Evolutionary conservation across 2,113 vertebrate species (phyloP).

Genomic region (Hystrix cristata): DNA sequence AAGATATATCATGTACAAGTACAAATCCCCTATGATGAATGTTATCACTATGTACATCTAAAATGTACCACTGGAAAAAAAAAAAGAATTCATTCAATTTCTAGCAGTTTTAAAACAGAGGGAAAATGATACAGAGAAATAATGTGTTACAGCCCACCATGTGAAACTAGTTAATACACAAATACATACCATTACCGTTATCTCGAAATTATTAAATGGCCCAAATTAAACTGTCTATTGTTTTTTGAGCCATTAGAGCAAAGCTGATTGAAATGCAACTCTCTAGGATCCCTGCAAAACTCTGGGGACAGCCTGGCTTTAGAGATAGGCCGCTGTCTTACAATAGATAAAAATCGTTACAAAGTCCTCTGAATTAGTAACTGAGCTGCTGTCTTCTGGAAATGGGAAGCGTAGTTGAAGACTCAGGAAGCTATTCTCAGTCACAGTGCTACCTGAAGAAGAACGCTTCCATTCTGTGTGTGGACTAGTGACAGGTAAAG

Average conservation of each 20-base stretch:
- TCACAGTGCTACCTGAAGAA: background rate
- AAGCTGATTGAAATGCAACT: background rate
- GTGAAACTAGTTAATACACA: background rate
- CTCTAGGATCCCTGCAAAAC: background rate
- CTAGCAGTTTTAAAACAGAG: background rate
- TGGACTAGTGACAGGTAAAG: background rate
- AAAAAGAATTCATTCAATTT: background rate
- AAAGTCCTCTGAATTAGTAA: background rate
- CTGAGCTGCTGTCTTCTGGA: background rate
- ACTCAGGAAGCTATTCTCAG: background rate
- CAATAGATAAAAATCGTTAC: background rate
- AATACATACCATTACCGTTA: background rate
- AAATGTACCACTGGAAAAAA: too few relatives aligned
- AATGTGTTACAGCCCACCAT: background rate
- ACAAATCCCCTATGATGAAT: too few relatives aligned
- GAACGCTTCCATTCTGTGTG: background rate
- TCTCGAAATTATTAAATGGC: background rate
- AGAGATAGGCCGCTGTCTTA: background rate
- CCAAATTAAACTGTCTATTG: background rate
- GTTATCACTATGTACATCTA: too few relatives aligned
- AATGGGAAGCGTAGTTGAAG: accelerated
- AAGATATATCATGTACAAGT: too few relatives aligned
- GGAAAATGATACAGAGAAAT: background rate
- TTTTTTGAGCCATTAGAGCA: background rate
- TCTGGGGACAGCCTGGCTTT: background rate